A percentile compares a stretch with the other conserved stretches of the same genome.
Conservation (phyloP, 2,113 vertebrate species). For the Fulica atra region DNA sequence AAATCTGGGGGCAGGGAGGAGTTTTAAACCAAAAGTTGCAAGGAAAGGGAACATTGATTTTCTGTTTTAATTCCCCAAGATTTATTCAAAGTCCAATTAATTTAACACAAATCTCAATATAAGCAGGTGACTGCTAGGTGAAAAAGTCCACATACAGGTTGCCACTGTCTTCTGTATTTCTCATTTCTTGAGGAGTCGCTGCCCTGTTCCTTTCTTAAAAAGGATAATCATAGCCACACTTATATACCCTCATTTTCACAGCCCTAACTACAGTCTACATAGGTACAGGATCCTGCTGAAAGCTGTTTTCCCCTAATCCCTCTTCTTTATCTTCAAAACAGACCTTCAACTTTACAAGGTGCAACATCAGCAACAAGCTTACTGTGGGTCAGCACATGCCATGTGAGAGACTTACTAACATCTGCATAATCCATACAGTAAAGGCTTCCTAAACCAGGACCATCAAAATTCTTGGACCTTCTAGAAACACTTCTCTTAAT, state of each 20-base stretch:
- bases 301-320: background rate
- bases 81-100: background rate
- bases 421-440: background rate
- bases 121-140: background rate
- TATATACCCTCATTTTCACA: background rate
- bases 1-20: background rate
- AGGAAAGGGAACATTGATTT: background rate
- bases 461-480: background rate
- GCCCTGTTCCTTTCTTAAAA: background rate
- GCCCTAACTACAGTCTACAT: background rate
- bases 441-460: background rate
- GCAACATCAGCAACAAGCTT: background rate
- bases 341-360: background rate
- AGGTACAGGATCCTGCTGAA: background rate
- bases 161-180: background rate
- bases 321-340: background rate
- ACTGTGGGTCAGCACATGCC: fast-evolving
- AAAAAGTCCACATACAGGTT: background rate
- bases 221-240: background rate
- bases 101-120: background rate
- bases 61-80: background rate
- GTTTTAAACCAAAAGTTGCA: background rate
- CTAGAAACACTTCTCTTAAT: background rate
- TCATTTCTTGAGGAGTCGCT: background rate
- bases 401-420: background rate